Evolutionary conservation across 2,797 vertebrate genomes (phyloP).

Genomic region (Anabas testudineus): DNA sequence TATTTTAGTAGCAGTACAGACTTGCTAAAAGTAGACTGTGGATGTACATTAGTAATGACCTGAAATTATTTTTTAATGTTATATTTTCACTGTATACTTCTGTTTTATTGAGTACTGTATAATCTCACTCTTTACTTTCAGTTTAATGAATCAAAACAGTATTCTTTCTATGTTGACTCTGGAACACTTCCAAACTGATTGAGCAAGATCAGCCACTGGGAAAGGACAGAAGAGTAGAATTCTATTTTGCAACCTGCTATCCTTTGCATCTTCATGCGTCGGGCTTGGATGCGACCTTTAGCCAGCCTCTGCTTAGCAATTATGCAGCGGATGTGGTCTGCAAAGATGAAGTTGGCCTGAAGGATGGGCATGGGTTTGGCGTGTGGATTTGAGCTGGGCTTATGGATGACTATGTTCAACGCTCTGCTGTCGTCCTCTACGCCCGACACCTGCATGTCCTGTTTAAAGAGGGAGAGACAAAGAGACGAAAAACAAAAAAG

Average conservation of each 20-base stretch:
- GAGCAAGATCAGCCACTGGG: no score
- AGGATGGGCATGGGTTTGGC: conserved; percentile 98
- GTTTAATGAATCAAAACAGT: no score
- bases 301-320: conserved; percentile 97
- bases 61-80: not conserved
- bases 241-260: conserved; percentile 88
- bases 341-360: conserved; percentile 96
- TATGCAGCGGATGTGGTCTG: conserved; percentile 98
- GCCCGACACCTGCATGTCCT: conserved; percentile 99
- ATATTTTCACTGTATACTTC: no score
- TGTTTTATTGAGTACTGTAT: no score
- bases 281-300: conserved; percentile 96
- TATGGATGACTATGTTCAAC: conserved; percentile 95
- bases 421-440: conserved; percentile 98
- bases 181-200: not conserved
- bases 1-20: not conserved
- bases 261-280: conserved; percentile 98
- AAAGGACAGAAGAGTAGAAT: not conserved
- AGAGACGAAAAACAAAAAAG: not conserved
- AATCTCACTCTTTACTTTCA: no score
- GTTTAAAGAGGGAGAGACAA: not conserved
- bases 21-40: no score
- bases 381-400: conserved; percentile 96
- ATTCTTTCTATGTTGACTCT: conserved; percentile 2
- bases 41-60: not conserved